Evolutionary conservation across 2,113 vertebrate species (phyloP).

Genomic region (Hyaena hyaena): DNA sequence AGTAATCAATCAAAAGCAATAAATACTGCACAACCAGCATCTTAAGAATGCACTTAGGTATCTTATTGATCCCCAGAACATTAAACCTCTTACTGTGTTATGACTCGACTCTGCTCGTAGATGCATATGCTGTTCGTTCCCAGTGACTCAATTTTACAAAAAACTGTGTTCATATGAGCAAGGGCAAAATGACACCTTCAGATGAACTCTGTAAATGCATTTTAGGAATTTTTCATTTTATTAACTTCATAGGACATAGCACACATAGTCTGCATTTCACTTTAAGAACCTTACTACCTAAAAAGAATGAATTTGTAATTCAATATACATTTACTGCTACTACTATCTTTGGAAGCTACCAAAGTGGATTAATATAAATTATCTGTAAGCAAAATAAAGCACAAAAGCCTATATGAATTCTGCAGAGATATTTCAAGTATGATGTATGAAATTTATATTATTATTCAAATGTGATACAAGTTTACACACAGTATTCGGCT

Average conservation of each 20-base stretch:
- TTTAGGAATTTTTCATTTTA: background rate
- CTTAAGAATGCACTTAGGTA: slow-evolving; percentile 69
- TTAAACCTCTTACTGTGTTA: slow-evolving; percentile 51
- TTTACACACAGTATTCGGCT: background rate
- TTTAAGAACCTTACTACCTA: background rate
- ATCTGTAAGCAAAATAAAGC: background rate
- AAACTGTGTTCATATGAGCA: background rate
- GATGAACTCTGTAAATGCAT: background rate
- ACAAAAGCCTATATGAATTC: background rate
- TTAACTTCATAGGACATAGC: background rate
- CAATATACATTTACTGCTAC: background rate
- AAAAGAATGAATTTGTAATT: slow-evolving; percentile 6
- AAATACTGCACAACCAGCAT: slow-evolving; percentile 56
- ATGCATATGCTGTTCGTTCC: background rate
- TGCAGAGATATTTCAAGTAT: background rate
- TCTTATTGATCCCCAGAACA: slow-evolving; percentile 66
- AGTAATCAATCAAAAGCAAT: slow-evolving; percentile 72
- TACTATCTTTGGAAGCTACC: background rate
- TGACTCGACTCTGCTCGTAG: slow-evolving; percentile 43
- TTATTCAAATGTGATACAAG: background rate
- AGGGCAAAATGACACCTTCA: slow-evolving; percentile 33
- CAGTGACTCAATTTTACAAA: slow-evolving; percentile 60
- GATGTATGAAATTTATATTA: background rate
- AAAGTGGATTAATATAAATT: slow-evolving; percentile 11
- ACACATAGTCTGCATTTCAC: background rate